phyloP scores from a whole-genome alignment of 2,888 invertebrate species.

The Pachymerium ferrugineum region DNA sequence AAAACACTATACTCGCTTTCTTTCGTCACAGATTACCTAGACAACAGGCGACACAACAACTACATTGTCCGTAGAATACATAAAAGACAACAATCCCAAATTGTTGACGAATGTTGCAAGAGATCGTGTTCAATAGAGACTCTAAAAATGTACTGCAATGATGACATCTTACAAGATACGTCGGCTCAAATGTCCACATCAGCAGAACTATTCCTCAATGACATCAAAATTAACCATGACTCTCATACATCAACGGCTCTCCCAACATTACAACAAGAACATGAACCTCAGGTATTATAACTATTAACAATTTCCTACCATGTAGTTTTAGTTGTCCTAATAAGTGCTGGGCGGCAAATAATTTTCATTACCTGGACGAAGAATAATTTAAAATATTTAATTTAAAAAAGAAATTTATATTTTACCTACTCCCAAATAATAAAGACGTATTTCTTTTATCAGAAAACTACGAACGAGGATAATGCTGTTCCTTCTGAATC shows the following conservation, averaged over 20 bases:
- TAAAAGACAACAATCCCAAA: not conserved
- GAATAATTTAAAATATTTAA: too few species aligned
- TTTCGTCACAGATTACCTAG: not conserved
- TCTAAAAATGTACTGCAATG: not conserved
- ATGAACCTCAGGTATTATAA: not conserved
- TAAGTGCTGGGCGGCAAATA: too few species aligned
- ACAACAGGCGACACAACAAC: not conserved
- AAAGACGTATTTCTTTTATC: too few species aligned
- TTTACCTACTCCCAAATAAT: too few species aligned
- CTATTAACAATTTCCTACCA: too few species aligned
- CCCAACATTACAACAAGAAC: too few species aligned
- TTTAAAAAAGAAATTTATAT: too few species aligned
- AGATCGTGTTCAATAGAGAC: constrained; percentile 5
- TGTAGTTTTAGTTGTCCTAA: too few species aligned
- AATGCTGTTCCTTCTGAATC: too few species aligned
- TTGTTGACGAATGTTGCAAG: constrained; percentile 8
- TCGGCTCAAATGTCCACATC: not conserved
- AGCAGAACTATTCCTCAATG: not conserved
- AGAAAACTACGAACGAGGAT: too few species aligned
- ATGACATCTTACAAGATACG: not conserved
- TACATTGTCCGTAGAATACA: not conserved
- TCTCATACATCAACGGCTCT: not conserved
- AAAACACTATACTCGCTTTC: not conserved
- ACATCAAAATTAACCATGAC: not conserved
- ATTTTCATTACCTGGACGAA: too few species aligned